Evolutionary conservation across 2,113 vertebrate genomes (phyloP), one percentile per base, ranked within the genome.

Genomic region (Oncorhynchus clarkii): DNA sequence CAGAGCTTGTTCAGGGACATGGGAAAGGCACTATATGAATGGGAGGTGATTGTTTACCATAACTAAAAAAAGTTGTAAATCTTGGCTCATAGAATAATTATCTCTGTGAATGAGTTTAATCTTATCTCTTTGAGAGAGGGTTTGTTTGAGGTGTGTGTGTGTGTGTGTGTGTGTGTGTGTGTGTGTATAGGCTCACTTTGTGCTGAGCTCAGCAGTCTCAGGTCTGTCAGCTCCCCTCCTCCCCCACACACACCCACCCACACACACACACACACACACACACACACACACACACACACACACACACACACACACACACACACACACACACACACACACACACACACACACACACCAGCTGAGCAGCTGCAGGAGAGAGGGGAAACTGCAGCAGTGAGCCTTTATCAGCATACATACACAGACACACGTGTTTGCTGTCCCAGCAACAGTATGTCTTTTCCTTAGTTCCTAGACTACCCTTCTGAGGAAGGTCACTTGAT

Each of bases 141-240:
- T 60, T 45, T 68, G 26, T 81, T 67, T 80, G 72, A 67, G 26
- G 62, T 67, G 62, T 31, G 68, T 71, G 51, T 48, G 72, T 86
- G 29, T 31, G 29, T 31, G 60, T 64, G 60, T 62, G 51, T 72
- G 70, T 57, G 70, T 67, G 69, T 31, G 74, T 73, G 77, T 78
- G 84, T 71, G 45, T 64, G 73, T 60, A 68, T 12, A 68, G 49
- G 24, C 64, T 85, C 22, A 6, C 18, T 71, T 31, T 72, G 68
- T 88, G 92, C 89, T 91, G 85, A 90, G 88, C 80, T 91, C 88
- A 88, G 88, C 89, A 87, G 72, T 88, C 81, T 29, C 73, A 83
- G 71, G 62, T 70, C 62, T 51, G 79, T 80, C 64, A 78, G 70
- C 59, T 66, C 80, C 60, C 60, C 75, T 5, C 51, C 81, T 82